phyloP scores from a whole-genome alignment of 2,888 invertebrate genomes.

The Eulithis testata region DNA sequence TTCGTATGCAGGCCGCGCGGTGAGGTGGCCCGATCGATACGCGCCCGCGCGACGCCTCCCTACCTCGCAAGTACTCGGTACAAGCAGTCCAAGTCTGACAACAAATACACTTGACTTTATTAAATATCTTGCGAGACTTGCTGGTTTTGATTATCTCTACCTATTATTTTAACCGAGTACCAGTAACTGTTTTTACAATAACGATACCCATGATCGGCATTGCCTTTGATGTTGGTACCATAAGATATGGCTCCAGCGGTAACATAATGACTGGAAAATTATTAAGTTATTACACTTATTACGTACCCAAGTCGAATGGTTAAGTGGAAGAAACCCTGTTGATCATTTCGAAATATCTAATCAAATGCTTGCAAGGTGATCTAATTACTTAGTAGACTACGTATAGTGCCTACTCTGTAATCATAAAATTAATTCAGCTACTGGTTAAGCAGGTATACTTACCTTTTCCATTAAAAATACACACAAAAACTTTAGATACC shows the following conservation, averaged over 20 bases:
- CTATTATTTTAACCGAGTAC: neutral
- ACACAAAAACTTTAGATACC: slow-evolving; percentile 37
- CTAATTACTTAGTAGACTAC: slow-evolving; percentile 20
- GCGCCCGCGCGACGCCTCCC: slow-evolving; percentile 81
- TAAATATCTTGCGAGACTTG: slow-evolving; percentile 53
- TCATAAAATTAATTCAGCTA: slow-evolving; percentile 28
- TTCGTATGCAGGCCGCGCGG: slow-evolving; percentile 82
- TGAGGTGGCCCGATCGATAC: slow-evolving; percentile 77
- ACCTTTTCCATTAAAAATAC: slow-evolving; percentile 23
- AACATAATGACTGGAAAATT: slow-evolving; percentile 47
- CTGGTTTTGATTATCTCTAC: slow-evolving; percentile 14
- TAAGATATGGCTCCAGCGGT: slow-evolving; percentile 18
- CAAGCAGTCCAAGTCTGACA: slow-evolving; percentile 64
- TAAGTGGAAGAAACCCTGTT: slow-evolving; percentile 26
- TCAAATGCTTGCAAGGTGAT: slow-evolving; percentile 20
- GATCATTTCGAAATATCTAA: slow-evolving; percentile 23
- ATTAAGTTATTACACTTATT: slow-evolving; percentile 49
- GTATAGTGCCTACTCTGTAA: slow-evolving; percentile 13
- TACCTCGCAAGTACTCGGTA: slow-evolving; percentile 52
- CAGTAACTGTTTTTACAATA: neutral
- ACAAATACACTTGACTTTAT: slow-evolving; percentile 68
- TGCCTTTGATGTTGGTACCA: slow-evolving; percentile 16
- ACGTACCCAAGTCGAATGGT: slow-evolving; percentile 24
- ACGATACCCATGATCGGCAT: slow-evolving; percentile 13
- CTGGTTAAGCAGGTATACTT: slow-evolving; percentile 22